phyloP scores from a whole-genome alignment of 2,888 invertebrate species.

The Drosophila yooni region DNA sequence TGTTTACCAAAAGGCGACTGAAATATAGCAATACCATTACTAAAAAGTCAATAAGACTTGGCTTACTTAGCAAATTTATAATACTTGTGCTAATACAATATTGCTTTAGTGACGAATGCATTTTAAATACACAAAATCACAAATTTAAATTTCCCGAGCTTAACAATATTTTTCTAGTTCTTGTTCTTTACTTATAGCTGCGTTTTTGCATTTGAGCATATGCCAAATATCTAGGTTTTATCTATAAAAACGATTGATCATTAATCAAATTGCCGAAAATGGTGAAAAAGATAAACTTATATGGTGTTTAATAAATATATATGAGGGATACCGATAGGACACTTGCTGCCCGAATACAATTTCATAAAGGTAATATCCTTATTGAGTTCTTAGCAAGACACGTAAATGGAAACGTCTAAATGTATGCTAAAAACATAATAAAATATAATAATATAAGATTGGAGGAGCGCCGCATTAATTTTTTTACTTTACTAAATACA shows the following conservation, averaged over 20 bases:
- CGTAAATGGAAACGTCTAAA: not conserved
- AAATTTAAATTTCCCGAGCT: not conserved
- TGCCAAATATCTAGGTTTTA: not conserved
- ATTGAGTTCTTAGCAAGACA: not conserved
- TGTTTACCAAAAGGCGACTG: conserved; percentile 89
- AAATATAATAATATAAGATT: not conserved
- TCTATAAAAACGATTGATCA: not conserved
- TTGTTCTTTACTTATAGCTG: not conserved
- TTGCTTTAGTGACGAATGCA: not conserved
- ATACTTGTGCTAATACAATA: not conserved
- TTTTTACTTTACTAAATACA: not conserved
- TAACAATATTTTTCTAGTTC: not conserved
- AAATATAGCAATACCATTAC: conserved; percentile 74
- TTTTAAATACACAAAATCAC: not conserved
- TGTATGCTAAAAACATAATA: not conserved
- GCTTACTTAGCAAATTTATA: not conserved
- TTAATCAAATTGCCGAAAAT: not conserved
- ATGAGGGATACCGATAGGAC: not conserved
- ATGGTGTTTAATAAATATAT: not conserved
- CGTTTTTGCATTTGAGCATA: not conserved
- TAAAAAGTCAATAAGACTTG: not conserved
- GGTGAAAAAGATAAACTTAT: not conserved
- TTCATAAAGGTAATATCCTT: too few species aligned
- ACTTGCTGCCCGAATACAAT: not conserved
- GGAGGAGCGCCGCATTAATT: not conserved